These are phyloP conservation scores for Gambusia affinis DNA, from an alignment of 2,113 vertebrate species.

Conservation along the genomic window DNA sequence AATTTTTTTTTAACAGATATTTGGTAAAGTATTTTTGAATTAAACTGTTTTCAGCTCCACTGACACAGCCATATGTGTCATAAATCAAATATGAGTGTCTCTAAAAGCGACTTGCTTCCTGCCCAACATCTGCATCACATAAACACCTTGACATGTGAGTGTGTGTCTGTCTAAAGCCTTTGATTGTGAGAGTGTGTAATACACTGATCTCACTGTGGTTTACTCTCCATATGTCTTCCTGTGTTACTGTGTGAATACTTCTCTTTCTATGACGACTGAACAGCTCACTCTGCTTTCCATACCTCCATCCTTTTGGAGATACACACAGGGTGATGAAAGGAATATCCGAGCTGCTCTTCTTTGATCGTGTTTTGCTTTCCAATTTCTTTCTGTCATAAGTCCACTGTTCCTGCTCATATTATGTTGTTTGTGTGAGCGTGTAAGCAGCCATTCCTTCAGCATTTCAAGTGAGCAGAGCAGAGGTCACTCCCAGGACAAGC, in stretches of 20 bases:
- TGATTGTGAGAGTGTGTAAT: conserved; percentile 59
- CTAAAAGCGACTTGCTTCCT: conserved; percentile 55
- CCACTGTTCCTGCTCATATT: conserved; percentile 1
- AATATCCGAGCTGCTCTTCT: conserved; percentile 2
- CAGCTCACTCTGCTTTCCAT: conserved; percentile 7
- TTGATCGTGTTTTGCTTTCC: conserved; percentile 8
- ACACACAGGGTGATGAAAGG: neutral
- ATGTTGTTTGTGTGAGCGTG: conserved; percentile 45
- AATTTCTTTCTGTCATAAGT: neutral
- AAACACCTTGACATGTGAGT: conserved; percentile 54
- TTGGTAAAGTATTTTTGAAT: conserved; percentile 10
- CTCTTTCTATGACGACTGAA: conserved; percentile 9
- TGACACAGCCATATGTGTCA: conserved; percentile 10
- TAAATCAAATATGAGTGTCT: conserved; percentile 52
- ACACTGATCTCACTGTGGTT: conserved; percentile 50
- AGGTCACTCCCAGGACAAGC: conserved; percentile 70
- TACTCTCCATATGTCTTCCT: conserved; percentile 58
- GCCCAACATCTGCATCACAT: conserved; percentile 70
- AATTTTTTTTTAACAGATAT: conserved; percentile 11
- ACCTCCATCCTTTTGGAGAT: conserved; percentile 1
- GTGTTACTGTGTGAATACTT: conserved; percentile 17
- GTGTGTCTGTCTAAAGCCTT: conserved; percentile 31
- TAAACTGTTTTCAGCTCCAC: conserved; percentile 17
- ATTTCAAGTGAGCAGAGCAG: conserved; percentile 67
- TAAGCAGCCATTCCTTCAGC: conserved; percentile 50